Conservation (phyloP, 2,797 vertebrate genomes). For the Halcyon chelicuti region DNA sequence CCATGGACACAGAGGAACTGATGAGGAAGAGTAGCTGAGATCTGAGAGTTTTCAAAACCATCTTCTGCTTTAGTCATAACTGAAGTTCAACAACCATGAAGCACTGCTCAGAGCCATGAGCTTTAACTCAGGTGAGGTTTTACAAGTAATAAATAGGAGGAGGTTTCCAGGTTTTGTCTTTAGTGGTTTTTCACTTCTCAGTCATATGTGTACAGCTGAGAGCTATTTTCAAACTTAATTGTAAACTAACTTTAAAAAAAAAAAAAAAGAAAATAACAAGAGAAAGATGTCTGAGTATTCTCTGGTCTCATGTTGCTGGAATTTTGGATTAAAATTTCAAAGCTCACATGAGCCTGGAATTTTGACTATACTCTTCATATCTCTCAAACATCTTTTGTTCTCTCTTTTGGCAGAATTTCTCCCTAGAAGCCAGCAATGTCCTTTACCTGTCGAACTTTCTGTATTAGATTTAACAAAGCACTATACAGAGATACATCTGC, state of each 20-base stretch:
- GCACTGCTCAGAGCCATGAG: neutral
- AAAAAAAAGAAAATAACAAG: neutral
- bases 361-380: neutral
- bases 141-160: neutral
- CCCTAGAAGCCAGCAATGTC: neutral
- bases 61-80: neutral
- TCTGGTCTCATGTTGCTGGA: neutral
- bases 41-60: neutral
- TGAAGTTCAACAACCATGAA: neutral
- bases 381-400: neutral
- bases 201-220: neutral
- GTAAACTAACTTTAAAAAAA: neutral
- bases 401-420: neutral
- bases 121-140: neutral
- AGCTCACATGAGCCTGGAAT: neutral
- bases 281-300: neutral
- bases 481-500: accelerated
- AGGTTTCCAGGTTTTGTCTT: neutral
- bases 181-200: neutral
- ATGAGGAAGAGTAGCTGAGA: neutral
- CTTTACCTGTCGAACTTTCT: neutral
- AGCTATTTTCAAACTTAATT: neutral
- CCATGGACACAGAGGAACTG: neutral
- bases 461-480: neutral
- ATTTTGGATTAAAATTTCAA: neutral